Base-by-base conservation (phyloP, 2,888 invertebrate species). In the Patella ulyssiponensis region DNA sequence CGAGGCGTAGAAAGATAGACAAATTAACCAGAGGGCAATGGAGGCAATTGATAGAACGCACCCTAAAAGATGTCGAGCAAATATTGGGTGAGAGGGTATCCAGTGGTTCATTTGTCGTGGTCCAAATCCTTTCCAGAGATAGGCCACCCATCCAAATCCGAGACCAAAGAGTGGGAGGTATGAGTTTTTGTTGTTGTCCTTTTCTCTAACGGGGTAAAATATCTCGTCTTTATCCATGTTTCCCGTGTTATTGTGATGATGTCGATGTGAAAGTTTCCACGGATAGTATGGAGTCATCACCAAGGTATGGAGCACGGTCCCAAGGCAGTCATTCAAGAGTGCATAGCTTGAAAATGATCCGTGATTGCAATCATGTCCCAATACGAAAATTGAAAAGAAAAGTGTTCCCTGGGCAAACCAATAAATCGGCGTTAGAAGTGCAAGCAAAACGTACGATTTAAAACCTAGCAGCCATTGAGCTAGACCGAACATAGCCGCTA, bases 151-250 rank as follows among this genome's bases (percentile, higher is more conserved):
- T 9, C 89, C 90, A 0, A 88, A 33, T 4, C 86, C 86, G 11
- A 88, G 80, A 2, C 85, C 87, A 72, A 87, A 87, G 5, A 84
- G 77, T 33, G 82, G 17, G 33, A 83, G 77, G 3, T 56, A 44
- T 15, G 77, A 80, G 5, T 78, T 80, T 1, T 72, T 23, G 20
- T 80, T 79, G 75, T 83, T 75, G 64, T 84, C 33, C 23, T 76
- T 78, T 56, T 86, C 79, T 17, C 87, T 77, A 9, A 88, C 83
- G 1, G 91, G 91, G 80, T 90, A 91, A 80, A 89, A 91, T 20
- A 89, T 88, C 64, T 88, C 90, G 58, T 90, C 90, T 56, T 89
- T 90, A 83, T 90, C 90, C 9, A 90, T 85, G 81, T 91, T 90
- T 27, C 87, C 88, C 14, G 88, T 90, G 80, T 87, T 85, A 77